Percentiles rank a stretch among this genome's conserved stretches.
These are phyloP conservation scores for Pristionchus mayeri DNA, from an alignment of 2,888 invertebrate species.

Conservation along the genomic window DNA sequence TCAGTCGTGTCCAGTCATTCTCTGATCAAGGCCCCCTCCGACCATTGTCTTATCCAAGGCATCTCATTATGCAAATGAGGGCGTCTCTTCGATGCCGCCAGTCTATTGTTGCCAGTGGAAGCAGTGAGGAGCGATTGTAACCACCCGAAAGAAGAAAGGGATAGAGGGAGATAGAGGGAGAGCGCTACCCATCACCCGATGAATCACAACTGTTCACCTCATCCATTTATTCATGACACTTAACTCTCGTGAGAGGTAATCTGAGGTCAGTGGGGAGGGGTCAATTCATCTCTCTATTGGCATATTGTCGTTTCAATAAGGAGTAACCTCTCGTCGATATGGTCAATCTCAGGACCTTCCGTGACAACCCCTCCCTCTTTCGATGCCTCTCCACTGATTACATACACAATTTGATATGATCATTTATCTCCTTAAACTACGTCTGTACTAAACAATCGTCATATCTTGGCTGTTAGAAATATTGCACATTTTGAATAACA, in stretches of 20 bases:
- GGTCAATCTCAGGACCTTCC: neutral
- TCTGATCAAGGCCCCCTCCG: neutral
- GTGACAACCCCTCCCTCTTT: neutral
- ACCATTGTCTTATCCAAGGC: conserved; percentile 10
- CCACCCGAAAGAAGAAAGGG: neutral
- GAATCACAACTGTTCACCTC: neutral
- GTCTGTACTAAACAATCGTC: neutral
- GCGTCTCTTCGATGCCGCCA: neutral
- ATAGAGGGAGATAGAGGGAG: neutral
- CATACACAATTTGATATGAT: neutral
- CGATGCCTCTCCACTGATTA: neutral
- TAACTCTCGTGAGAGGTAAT: neutral
- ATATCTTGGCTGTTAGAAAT: neutral
- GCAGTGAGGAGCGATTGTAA: neutral
- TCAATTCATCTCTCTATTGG: neutral
- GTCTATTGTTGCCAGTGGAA: neutral
- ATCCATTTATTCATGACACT: neutral
- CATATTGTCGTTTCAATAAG: neutral
- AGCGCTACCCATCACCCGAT: neutral
- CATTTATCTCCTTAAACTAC: neutral
- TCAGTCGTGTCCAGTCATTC: too few species aligned
- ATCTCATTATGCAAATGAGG: conserved; percentile 35
- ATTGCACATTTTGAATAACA: conserved; percentile 8
- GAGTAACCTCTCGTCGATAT: neutral
- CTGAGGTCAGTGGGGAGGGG: neutral